Base-by-base conservation (phyloP, 1,140 invertebrate species). In the Drosophila subpulchrella region DNA sequence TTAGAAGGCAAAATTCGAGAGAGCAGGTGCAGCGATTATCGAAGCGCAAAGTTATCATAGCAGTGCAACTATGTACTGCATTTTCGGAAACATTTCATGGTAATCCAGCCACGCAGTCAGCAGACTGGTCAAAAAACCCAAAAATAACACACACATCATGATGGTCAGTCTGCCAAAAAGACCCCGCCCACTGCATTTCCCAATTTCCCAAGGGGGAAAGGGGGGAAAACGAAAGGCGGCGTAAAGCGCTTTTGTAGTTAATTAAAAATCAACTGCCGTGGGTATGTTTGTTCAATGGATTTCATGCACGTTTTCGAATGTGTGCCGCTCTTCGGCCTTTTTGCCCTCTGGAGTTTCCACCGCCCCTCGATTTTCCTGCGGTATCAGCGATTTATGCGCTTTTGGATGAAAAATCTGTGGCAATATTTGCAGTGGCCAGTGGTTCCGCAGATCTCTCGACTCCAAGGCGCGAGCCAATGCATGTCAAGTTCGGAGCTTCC, bases 271-370 rank as follows among this genome's bases (percentile, higher is more conserved):
- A 92, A 92, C 91, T 77, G 91, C 91, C 86, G 58, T 65, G 71
- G 79, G 91, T 83, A 68, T 92, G 85, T 92, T 92, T 92, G 89
- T 92, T 91, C 80, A 91, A 92, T 92, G 91, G 91, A 92, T 92
- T 92, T 92, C 88, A 91, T 89, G 85, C 85, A 89, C 85, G 85
- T 85, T 89, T 81, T 75, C 70, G 65, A 51, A 65, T 71, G 54
- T 51, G 67, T 56, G 51, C 44, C 60, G 41, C 61, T 65, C 60
- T 41, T 46, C 67, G 30, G 44, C 48, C 48, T 44, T 10, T 51
- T 34, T 6, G 53, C 15, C 60, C 46, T 13, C 54, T 11, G 38
- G 60, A 41, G 2, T 12, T 34, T 34, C 30, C 15, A 39, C 47
- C 17, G 27, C 32, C 55, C 60, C 53, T 50, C 66, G 75, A 63